A percentile compares a stretch with the other conserved stretches of the same genome.
These are phyloP conservation scores for Diplodus puntazzo DNA, from an alignment of 2,797 vertebrate species.

Conservation along the genomic window DNA sequence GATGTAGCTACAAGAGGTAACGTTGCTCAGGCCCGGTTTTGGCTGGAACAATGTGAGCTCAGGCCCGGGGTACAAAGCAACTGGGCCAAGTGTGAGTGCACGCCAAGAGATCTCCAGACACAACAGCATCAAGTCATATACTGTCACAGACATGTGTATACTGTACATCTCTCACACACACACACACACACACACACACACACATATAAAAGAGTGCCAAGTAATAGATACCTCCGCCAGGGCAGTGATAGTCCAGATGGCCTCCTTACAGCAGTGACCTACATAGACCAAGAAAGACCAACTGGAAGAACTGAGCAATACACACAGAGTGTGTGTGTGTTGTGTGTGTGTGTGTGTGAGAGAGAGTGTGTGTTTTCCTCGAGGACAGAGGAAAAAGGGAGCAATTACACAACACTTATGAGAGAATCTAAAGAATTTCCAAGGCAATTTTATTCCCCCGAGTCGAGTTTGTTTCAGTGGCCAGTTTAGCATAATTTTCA, in stretches of 20 bases:
- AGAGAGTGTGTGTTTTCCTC: slow-evolving; percentile 38
- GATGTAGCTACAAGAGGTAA: too few relatives aligned
- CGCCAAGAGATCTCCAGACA: neutral
- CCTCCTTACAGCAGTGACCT: slow-evolving; percentile 60
- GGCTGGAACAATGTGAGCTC: too few relatives aligned
- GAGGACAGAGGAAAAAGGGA: slow-evolving; percentile 43
- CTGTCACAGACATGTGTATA: neutral
- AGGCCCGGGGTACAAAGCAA: too few relatives aligned
- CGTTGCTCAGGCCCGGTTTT: too few relatives aligned
- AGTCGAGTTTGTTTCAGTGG: slow-evolving; percentile 30
- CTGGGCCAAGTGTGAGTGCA: too few relatives aligned
- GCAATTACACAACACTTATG: slow-evolving; percentile 57
- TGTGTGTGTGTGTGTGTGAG: slow-evolving; percentile 20
- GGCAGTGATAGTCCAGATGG: slow-evolving; percentile 55
- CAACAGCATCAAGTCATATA: neutral
- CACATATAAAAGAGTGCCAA: slow-evolving; percentile 21
- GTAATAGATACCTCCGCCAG: slow-evolving; percentile 29
- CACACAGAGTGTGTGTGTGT: slow-evolving; percentile 41
- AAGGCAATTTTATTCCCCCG: slow-evolving; percentile 25
- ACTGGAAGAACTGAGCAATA: slow-evolving; percentile 37
- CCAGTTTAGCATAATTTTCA: slow-evolving; percentile 24
- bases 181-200: slow-evolving; percentile 10
- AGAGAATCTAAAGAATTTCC: slow-evolving; percentile 43
- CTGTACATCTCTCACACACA: neutral
- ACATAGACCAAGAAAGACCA: slow-evolving; percentile 54